Conservation (phyloP, 1,140 invertebrate genomes). For the Caenorhabditis brenneri region DNA sequence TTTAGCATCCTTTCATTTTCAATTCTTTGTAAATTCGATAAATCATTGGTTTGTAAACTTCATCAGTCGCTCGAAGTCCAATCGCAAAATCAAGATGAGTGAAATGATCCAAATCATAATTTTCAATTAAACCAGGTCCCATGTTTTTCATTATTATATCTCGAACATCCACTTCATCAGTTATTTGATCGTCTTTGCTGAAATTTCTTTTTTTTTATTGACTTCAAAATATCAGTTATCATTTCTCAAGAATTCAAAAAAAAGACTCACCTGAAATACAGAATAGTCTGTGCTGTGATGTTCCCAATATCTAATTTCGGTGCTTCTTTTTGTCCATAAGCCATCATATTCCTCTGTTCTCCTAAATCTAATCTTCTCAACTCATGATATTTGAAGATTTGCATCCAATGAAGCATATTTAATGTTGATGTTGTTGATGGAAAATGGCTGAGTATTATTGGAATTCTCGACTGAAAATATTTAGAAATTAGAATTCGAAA, state of each 20-base stretch:
- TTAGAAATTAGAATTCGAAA: not conserved
- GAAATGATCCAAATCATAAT: constrained; percentile 56
- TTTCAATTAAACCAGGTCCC: constrained; percentile 15
- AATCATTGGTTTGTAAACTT: constrained; percentile 64
- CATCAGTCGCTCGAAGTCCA: constrained; percentile 58
- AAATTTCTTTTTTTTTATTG: no score
- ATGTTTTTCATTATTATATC: constrained; percentile 43
- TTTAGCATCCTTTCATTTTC: not conserved
- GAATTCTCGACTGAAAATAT: constrained; percentile 52
- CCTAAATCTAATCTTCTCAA: constrained; percentile 43
- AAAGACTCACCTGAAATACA: not conserved
- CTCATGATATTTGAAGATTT: constrained; percentile 45
- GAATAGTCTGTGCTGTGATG: not conserved
- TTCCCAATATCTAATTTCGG: not conserved
- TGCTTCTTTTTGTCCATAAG: constrained; percentile 14
- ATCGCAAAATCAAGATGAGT: constrained; percentile 67
- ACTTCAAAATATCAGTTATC: no score
- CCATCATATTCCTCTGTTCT: constrained; percentile 23
- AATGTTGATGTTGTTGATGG: constrained; percentile 54
- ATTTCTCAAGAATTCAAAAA: no score
- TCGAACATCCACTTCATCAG: constrained; percentile 61
- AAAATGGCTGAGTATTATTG: constrained; percentile 52
- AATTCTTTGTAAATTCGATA: constrained; percentile 26
- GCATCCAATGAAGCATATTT: constrained; percentile 54
- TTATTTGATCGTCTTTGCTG: constrained; percentile 63